Evolutionary conservation across 2,888 invertebrate genomes (phyloP).

Genomic region (Andrena fulva): DNA sequence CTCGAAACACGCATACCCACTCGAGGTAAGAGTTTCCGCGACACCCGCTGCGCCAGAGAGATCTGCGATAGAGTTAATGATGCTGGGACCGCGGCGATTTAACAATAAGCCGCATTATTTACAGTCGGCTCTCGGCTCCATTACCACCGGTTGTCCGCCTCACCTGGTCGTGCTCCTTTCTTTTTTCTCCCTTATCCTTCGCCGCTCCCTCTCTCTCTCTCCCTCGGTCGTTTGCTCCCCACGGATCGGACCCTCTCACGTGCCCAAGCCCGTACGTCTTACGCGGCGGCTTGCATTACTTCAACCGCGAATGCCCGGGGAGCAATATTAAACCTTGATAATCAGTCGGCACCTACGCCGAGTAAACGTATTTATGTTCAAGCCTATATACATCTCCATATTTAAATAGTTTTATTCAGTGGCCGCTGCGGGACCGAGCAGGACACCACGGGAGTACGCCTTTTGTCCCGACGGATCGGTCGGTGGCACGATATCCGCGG

Average conservation of each 20-base stretch:
- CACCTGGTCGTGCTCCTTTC: conserved; percentile 65
- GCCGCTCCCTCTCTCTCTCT: conserved; percentile 16
- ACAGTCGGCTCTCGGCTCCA: conserved; percentile 75
- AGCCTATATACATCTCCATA: background rate
- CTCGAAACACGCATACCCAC: conserved; percentile 73
- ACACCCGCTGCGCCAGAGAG: conserved; percentile 82
- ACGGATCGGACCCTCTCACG: conserved; percentile 21
- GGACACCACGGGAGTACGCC: too few relatives aligned
- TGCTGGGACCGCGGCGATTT: conserved; percentile 78
- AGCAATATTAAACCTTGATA: conserved; percentile 72
- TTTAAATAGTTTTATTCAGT: too few relatives aligned
- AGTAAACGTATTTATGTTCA: conserved; percentile 63
- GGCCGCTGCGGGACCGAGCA: too few relatives aligned
- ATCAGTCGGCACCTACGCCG: conserved; percentile 72
- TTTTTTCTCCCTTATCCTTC: conserved; percentile 28
- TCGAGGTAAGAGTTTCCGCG: conserved; percentile 80
- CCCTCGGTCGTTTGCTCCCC: conserved; percentile 19
- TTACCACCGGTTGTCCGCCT: conserved; percentile 74
- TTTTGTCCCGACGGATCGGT: too few relatives aligned
- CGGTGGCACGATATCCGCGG: too few relatives aligned
- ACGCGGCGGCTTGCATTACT: conserved; percentile 66
- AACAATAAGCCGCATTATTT: conserved; percentile 83
- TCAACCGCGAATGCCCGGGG: conserved; percentile 63
- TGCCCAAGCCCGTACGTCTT: conserved; percentile 54
- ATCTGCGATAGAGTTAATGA: conserved; percentile 84